Percentiles rank a stretch among this genome's conserved stretches.
Evolutionary conservation across 2,797 vertebrate genomes (phyloP).

Genomic region (Sebastes trivittatus): DNA sequence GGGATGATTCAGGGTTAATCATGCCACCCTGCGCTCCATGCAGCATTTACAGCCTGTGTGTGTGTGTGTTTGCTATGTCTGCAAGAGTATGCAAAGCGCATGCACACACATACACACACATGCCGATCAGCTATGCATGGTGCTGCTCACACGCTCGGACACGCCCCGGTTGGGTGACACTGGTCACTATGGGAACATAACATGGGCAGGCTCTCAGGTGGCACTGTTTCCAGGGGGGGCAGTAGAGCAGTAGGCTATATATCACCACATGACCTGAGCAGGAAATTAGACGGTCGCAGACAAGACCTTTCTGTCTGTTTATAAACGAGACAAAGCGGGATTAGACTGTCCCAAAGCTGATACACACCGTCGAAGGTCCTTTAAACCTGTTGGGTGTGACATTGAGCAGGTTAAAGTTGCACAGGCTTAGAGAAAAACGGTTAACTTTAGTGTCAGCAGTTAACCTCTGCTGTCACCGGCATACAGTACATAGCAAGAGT

Average conservation of each 20-base stretch:
- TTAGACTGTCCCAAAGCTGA: slow-evolving; percentile 22
- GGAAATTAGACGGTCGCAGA: slow-evolving; percentile 50
- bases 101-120: slow-evolving; percentile 26
- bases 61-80: slow-evolving; percentile 24
- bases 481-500: slow-evolving; percentile 2
- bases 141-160: slow-evolving; percentile 47
- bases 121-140: slow-evolving; percentile 47
- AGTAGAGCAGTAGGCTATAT: slow-evolving; percentile 55
- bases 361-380: background rate
- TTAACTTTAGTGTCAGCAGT: slow-evolving; percentile 22
- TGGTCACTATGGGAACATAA: slow-evolving; percentile 77
- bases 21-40: slow-evolving; percentile 18
- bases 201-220: slow-evolving; percentile 73
- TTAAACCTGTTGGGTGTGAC: slow-evolving; percentile 22
- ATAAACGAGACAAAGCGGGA: slow-evolving; percentile 40
- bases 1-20: slow-evolving; percentile 58
- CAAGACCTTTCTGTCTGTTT: slow-evolving; percentile 49
- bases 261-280: slow-evolving; percentile 43
- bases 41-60: slow-evolving; percentile 11
- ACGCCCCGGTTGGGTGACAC: slow-evolving; percentile 77
- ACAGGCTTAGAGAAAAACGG: slow-evolving; percentile 11
- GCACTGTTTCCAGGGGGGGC: slow-evolving; percentile 66
- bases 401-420: slow-evolving; percentile 27
- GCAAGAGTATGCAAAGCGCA: slow-evolving; percentile 60
- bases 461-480: slow-evolving; percentile 35